Conservation (phyloP, 2,888 invertebrate genomes). For the Thymelicus lineola region DNA sequence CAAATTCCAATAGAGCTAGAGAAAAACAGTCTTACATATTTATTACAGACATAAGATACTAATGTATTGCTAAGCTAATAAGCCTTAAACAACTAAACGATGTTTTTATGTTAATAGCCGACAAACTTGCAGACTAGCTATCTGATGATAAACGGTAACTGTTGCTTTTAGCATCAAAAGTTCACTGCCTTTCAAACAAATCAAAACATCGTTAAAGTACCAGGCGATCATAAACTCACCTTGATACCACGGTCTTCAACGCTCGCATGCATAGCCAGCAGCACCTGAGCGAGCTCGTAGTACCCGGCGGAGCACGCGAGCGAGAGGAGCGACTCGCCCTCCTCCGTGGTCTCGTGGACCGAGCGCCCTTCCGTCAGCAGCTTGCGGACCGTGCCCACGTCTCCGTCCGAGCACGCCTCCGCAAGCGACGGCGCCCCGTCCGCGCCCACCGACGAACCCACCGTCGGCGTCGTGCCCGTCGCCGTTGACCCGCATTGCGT, state of each 20-base stretch:
- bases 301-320: conserved; percentile 99
- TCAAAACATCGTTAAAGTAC: too few species aligned
- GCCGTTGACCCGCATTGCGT: conserved; percentile 79
- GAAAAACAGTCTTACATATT: too few species aligned
- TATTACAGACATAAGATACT: too few species aligned
- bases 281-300: conserved; percentile 98
- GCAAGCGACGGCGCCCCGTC: conserved; percentile 90
- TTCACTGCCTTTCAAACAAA: too few species aligned
- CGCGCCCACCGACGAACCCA: conserved; percentile 83
- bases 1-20: too few species aligned
- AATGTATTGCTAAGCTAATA: too few species aligned
- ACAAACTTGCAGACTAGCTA: too few species aligned
- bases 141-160: too few species aligned
- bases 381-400: conserved; percentile 96
- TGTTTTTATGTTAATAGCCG: too few species aligned
- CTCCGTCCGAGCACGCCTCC: conserved; percentile 97
- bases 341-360: conserved; percentile 98
- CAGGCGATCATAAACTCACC: conserved; percentile 51
- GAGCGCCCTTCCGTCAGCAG: conserved; percentile 96
- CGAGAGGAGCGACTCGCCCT: conserved; percentile 97
- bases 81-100: too few species aligned
- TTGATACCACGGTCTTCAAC: conserved; percentile 99
- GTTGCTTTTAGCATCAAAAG: too few species aligned
- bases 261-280: conserved; percentile 98
- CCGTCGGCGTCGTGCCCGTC: conserved; percentile 74